A percentile compares a stretch with the other conserved stretches of the same genome.
These are phyloP conservation scores for Leucophenga maculata DNA, from an alignment of 2,888 invertebrate genomes.

Conservation along the genomic window DNA sequence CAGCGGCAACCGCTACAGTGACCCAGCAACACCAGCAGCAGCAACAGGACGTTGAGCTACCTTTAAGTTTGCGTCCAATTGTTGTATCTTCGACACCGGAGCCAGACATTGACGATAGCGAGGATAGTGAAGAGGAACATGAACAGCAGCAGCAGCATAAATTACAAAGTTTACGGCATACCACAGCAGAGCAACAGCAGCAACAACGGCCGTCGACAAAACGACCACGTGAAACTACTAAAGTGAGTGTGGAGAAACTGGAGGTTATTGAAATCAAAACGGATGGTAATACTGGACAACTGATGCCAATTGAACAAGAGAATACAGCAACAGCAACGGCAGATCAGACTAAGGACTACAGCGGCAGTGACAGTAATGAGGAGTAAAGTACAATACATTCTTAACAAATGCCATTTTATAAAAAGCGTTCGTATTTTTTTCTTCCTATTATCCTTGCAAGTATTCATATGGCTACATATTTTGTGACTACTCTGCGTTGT, in stretches of 20 bases:
- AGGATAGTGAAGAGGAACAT: constrained; percentile 15
- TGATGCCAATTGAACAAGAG: constrained; percentile 58
- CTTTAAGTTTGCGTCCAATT: constrained; percentile 65
- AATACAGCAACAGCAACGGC: constrained; percentile 26
- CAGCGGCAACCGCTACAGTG: neutral
- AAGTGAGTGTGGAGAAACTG: constrained; percentile 70
- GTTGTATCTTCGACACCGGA: constrained; percentile 67
- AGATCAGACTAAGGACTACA: constrained; percentile 23
- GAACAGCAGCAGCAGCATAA: constrained; percentile 43
- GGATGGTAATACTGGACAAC: constrained; percentile 69
- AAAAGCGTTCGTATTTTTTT: neutral
- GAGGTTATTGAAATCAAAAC: constrained; percentile 73
- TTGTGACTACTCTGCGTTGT: neutral
- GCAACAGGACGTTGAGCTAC: constrained; percentile 32
- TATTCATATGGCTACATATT: neutral
- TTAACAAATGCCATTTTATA: neutral
- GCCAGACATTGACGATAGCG: constrained; percentile 43
- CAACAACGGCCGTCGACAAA: constrained; percentile 29
- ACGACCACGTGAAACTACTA: constrained; percentile 47
- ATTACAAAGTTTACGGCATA: constrained; percentile 48
- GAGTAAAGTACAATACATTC: neutral
- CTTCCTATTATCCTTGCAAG: neutral
- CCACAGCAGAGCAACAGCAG: constrained; percentile 37
- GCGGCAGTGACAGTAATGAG: neutral
- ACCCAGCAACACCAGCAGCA: neutral